Evolutionary conservation across 2,888 invertebrate genomes (phyloP).

Genomic region (Leptinotarsa peninsularis): DNA sequence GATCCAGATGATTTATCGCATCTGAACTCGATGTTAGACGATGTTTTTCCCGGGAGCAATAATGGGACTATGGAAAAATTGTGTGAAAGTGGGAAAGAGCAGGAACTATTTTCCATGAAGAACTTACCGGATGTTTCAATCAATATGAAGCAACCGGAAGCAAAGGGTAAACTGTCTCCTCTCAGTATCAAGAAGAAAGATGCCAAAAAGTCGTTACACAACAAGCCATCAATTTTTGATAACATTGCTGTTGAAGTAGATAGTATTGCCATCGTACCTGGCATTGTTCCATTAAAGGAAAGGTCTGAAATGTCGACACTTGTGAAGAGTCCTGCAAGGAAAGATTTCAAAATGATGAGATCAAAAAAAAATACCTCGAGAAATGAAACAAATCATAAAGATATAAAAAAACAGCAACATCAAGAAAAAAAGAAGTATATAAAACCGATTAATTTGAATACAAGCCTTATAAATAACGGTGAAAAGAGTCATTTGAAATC

Average conservation of each 20-base stretch:
- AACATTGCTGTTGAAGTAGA: not conserved
- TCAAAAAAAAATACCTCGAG: slow-evolving; percentile 5
- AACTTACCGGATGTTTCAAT: not conserved
- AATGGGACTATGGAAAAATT: not conserved
- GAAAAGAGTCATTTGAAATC: slow-evolving; percentile 21
- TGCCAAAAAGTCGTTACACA: not conserved
- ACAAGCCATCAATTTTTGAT: not conserved
- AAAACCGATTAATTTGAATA: slow-evolving; percentile 3
- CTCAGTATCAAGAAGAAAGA: not conserved
- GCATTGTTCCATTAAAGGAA: slow-evolving; percentile 5
- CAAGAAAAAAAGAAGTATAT: slow-evolving; percentile 4
- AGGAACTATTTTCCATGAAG: not conserved
- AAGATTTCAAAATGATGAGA: not conserved
- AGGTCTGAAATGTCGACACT: not conserved
- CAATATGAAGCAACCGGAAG: not conserved
- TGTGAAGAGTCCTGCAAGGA: not conserved
- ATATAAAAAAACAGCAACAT: not conserved
- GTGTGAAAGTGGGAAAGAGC: not conserved
- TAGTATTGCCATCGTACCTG: not conserved
- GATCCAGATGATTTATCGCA: slow-evolving; percentile 28
- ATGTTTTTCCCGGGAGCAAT: not conserved
- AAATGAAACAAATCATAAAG: slow-evolving; percentile 12
- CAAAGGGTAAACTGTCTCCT: not conserved
- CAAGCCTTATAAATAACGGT: not conserved
- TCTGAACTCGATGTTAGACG: slow-evolving; percentile 6